phyloP scores from a whole-genome alignment of 2,113 vertebrate genomes.

The Protobothrops mucrosquamatus region DNA sequence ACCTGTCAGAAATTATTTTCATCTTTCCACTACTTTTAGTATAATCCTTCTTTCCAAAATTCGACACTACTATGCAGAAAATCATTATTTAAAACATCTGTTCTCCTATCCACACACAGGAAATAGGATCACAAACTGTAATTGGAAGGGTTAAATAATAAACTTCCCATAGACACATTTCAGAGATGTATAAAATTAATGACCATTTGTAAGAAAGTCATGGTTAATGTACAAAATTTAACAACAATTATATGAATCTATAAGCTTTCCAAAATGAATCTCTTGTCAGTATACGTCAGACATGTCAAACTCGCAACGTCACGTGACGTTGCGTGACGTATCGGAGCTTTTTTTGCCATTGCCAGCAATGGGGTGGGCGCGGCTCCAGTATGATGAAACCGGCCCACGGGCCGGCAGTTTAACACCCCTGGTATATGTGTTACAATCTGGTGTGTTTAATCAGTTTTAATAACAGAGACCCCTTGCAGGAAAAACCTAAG shows the following conservation, averaged over 20 bases:
- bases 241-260: background rate
- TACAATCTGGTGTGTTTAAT: background rate
- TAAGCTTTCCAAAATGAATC: background rate
- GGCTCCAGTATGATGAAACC: too few species aligned
- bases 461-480: conserved; percentile 10
- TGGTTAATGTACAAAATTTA: background rate
- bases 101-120: background rate
- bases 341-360: too few species aligned
- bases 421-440: background rate
- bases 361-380: too few species aligned
- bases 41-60: background rate
- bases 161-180: background rate
- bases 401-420: too few species aligned
- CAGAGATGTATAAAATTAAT: background rate
- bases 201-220: background rate
- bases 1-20: background rate
- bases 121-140: background rate
- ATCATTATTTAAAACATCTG: background rate
- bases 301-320: too few species aligned
- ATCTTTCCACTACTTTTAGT: background rate
- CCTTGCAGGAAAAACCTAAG: background rate
- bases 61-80: background rate
- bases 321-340: too few species aligned
- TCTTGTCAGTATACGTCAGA: background rate
- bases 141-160: background rate